Base-by-base conservation (phyloP, 1,140 invertebrate species). In the Bombus pascuorum region DNA sequence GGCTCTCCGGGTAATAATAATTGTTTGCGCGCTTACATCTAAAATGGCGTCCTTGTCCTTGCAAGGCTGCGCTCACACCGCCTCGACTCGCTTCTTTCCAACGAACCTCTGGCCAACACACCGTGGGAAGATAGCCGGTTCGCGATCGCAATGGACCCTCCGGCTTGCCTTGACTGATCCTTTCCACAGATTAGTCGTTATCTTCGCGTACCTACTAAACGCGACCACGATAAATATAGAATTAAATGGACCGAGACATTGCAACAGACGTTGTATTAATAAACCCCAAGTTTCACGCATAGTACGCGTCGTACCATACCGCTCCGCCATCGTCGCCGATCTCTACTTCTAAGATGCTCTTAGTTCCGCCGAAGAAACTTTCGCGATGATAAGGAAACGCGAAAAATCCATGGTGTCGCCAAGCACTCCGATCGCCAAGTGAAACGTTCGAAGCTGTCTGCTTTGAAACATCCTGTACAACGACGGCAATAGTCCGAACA, bases 1-100 rank as follows among this genome's bases (percentile, higher is more conserved):
- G 53, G 18, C 57, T 53, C 42, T 10, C 62, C 66, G 53, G 39
- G 44, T 87, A 86, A 87, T 88, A 91, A 91, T 91, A 91, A 91
- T 91, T 91, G 87, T 91, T 91, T 62, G 85, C 75, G 85, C 85
- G 76, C 78, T 93, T 91, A 89, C 89, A 87, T 92, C 87, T 86
- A 92, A 92, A 93, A 91, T 92, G 81, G 87, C 87, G 89, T 90
- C 88, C 93, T 93, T 93, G 93, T 94, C 93, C 93, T 94, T 94
- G 93, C 93, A 93, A 94, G 91, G 92, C 91, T 92, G 83, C 79
- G 39, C 80, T 37, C 88, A 71, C 87, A 44, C 39, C 59, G 39
- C 42, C 70, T 57, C 72, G 65, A 28, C 77, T 73, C 47, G 34
- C 47, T 73, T 71, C 37, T 86, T 83, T 86, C 42, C 66, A 68